phyloP scores from a whole-genome alignment of 2,113 vertebrate species.

The Cinclus cinclus region DNA sequence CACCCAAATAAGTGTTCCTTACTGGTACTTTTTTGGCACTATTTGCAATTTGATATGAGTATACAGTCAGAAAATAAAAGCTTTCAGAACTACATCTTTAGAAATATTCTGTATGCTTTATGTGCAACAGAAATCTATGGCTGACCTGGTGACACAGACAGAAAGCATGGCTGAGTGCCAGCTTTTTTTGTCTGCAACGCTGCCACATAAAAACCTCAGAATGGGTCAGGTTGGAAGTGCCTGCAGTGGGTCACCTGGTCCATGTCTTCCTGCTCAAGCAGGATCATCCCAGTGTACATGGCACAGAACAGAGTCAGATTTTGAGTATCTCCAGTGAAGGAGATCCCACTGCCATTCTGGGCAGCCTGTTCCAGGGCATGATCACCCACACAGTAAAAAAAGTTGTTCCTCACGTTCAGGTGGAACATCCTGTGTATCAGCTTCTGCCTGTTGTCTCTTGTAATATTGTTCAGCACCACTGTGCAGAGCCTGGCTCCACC shows the following conservation, averaged over 20 bases:
- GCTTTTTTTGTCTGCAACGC: background rate
- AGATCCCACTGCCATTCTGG: background rate
- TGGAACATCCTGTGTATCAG: background rate
- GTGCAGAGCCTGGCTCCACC: background rate
- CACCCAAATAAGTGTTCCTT: background rate
- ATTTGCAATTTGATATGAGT: background rate
- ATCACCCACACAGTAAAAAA: background rate
- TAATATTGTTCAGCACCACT: accelerated
- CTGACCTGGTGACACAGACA: background rate
- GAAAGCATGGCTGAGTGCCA: background rate
- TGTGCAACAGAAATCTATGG: background rate
- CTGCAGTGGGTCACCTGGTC: background rate
- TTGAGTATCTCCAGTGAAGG: background rate
- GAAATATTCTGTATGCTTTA: background rate
- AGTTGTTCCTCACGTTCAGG: background rate
- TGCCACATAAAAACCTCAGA: background rate
- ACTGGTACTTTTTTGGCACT: background rate
- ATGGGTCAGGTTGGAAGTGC: background rate
- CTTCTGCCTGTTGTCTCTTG: background rate
- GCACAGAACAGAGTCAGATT: background rate
- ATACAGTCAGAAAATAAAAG: background rate
- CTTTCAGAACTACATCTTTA: background rate
- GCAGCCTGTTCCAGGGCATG: background rate
- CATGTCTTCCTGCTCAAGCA: background rate
- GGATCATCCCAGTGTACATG: background rate